Evolutionary conservation across 2,113 vertebrate genomes (phyloP).

Genomic region (Mus spicilegus): DNA sequence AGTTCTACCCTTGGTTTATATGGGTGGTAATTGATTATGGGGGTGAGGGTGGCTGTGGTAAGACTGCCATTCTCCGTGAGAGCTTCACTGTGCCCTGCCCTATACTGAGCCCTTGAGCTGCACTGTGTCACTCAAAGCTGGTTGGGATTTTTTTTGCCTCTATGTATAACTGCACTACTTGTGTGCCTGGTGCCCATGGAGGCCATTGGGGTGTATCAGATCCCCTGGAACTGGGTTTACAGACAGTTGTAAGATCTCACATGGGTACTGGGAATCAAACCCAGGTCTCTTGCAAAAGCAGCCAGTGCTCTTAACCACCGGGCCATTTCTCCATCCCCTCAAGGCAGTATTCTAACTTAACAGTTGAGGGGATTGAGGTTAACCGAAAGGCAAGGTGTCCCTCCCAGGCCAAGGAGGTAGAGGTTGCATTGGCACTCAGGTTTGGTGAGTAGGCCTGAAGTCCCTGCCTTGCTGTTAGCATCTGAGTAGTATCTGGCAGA

Average conservation of each 20-base stretch:
- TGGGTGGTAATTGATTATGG: neutral
- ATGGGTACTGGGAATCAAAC: neutral
- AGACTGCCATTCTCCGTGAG: neutral
- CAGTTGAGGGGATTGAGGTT: neutral
- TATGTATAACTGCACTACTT: neutral
- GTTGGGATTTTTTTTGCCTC: neutral
- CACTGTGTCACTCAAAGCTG: neutral
- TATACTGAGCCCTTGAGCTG: neutral
- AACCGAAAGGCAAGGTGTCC: neutral
- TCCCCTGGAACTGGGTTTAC: neutral
- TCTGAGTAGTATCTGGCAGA: neutral
- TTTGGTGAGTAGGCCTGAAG: neutral
- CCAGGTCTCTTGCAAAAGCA: neutral
- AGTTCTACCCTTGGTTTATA: neutral
- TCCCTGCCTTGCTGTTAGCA: neutral
- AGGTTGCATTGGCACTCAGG: neutral
- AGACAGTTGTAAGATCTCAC: neutral
- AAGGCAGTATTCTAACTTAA: neutral
- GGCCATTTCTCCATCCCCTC: neutral
- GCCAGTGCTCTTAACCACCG: neutral
- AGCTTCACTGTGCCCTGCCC: too few species aligned
- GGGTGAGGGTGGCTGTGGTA: neutral
- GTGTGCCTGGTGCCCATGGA: neutral
- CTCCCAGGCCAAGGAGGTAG: neutral
- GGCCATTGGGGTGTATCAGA: neutral